Conservation (phyloP, 1,140 invertebrate genomes). For the Mactra quadrangularis region DNA sequence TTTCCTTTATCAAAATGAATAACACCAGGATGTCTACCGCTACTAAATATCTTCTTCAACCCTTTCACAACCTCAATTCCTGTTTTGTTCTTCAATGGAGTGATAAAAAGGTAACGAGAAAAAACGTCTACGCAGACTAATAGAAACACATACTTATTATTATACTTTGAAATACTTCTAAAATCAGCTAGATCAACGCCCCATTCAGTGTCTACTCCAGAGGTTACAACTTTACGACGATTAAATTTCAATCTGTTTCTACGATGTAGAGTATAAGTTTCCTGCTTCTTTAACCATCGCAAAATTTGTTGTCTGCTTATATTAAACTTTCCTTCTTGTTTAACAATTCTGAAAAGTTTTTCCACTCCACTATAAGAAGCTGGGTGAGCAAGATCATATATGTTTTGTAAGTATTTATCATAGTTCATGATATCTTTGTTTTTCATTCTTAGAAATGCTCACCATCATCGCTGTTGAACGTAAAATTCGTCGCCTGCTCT, state of each 20-base stretch:
- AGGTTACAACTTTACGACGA: conserved; percentile 18
- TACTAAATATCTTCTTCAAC: background rate
- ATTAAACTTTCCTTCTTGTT: conserved; percentile 36
- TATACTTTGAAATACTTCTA: conserved; percentile 13
- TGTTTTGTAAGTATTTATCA: background rate
- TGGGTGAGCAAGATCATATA: background rate
- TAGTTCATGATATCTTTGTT: background rate
- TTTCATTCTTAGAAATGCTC: too few species aligned
- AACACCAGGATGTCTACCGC: background rate
- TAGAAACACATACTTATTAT: conserved; percentile 35
- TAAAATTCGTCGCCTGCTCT: too few species aligned
- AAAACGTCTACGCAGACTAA: conserved; percentile 43
- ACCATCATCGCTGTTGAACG: too few species aligned
- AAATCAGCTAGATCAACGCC: conserved; percentile 35
- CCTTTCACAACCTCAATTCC: background rate
- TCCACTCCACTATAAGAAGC: conserved; percentile 34
- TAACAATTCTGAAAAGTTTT: conserved; percentile 38
- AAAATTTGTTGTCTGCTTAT: conserved; percentile 15
- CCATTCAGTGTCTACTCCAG: conserved; percentile 11
- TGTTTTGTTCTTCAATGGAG: conserved; percentile 6
- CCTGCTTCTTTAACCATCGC: conserved; percentile 43
- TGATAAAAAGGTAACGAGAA: conserved; percentile 13
- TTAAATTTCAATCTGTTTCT: conserved; percentile 19
- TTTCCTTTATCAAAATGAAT: background rate
- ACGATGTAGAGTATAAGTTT: conserved; percentile 17